Percentiles rank a stretch among this genome's conserved stretches.
Conservation (phyloP, 30 jellyfish, hydroid and myxozoan genomes). For the Hydractinia echinata region DNA sequence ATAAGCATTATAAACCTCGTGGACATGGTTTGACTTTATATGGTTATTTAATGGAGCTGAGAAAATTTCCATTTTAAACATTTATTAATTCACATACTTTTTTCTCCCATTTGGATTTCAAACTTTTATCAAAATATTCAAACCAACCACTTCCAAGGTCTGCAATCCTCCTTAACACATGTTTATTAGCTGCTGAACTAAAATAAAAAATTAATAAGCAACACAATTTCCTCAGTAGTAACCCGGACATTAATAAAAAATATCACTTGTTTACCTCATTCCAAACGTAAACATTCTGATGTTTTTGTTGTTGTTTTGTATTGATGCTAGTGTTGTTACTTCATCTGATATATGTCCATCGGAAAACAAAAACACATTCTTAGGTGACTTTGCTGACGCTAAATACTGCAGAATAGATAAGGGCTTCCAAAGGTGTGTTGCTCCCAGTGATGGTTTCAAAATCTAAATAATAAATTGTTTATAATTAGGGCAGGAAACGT, state of each 20-base stretch:
- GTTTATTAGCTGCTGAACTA: constrained; percentile 70
- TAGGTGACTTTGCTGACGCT: constrained; percentile 44
- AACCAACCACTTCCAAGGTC: constrained; percentile 62
- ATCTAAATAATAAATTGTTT: not conserved
- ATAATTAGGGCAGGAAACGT: too few relatives aligned
- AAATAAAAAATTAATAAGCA: not conserved
- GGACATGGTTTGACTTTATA: not conserved
- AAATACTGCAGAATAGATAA: constrained; percentile 33
- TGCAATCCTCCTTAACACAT: constrained; percentile 57
- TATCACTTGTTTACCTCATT: constrained; percentile 23
- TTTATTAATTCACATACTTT: constrained; percentile 29
- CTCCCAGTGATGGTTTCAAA: constrained; percentile 36
- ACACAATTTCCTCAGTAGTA: too few relatives aligned
- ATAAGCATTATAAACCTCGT: not conserved
- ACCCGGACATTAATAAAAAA: too few relatives aligned
- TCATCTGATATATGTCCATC: constrained; percentile 87
- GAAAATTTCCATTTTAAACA: not conserved
- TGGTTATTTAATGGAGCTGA: not conserved
- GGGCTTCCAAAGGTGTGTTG: constrained; percentile 79
- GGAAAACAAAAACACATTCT: constrained; percentile 57
- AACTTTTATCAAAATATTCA: constrained; percentile 61
- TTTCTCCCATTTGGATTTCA: constrained; percentile 71
- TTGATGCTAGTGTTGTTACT: constrained; percentile 47
- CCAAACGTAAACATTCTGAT: constrained; percentile 69
- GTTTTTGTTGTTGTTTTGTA: constrained; percentile 14